Evolutionary conservation across 1,140 invertebrate genomes (phyloP).

Genomic region (Tetraneura akinire): DNA sequence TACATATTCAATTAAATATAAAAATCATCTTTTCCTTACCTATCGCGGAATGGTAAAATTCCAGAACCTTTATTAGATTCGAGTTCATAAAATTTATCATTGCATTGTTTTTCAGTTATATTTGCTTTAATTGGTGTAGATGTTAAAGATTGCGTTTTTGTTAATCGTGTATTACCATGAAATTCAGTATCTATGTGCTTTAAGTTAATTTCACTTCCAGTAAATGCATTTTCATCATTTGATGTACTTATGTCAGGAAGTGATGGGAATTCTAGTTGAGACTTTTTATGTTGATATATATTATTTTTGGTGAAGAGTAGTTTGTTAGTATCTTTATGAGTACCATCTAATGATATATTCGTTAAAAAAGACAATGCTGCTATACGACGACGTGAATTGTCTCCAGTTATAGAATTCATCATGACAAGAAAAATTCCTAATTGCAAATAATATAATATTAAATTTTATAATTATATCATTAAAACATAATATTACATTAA

Average conservation of each 20-base stretch:
- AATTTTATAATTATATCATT: neutral
- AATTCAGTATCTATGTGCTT: conserved; percentile 53
- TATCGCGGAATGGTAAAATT: conserved; percentile 26
- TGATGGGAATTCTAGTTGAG: neutral
- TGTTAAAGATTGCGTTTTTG: conserved; percentile 15
- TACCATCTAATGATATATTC: conserved; percentile 92
- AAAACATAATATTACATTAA: too few species aligned
- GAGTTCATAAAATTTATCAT: conserved; percentile 48
- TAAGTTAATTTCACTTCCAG: conserved; percentile 55
- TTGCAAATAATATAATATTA: neutral
- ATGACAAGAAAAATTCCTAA: neutral
- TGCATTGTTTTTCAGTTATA: conserved; percentile 52
- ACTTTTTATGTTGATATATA: neutral
- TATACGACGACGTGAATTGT: conserved; percentile 66
- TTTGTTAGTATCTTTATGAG: conserved; percentile 80
- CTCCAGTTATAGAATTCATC: conserved; percentile 19
- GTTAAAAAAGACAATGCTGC: conserved; percentile 88
- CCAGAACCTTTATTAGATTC: conserved; percentile 45
- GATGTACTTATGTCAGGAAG: conserved; percentile 32
- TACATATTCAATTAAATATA: conserved; percentile 29
- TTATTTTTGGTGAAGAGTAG: conserved; percentile 58
- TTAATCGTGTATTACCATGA: conserved; percentile 43
- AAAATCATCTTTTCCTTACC: conserved; percentile 19
- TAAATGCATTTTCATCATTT: conserved; percentile 53
- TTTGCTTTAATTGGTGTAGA: conserved; percentile 46